phyloP scores from a whole-genome alignment of 2,888 invertebrate genomes.

The Cylloceria caligata region DNA sequence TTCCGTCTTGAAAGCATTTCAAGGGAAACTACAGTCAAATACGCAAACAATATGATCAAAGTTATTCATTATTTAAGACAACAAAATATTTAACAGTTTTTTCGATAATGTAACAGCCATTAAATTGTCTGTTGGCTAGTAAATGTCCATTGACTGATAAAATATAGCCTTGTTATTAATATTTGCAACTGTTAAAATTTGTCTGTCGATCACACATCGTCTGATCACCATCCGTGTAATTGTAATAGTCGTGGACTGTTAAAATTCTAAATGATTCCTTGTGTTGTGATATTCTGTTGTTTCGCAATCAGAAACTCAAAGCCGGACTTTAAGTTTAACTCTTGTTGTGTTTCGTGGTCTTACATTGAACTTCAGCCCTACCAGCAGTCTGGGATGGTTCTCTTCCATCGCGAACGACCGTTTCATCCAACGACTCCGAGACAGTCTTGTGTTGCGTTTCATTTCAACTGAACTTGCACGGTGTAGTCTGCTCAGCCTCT shows the following conservation, averaged over 20 bases:
- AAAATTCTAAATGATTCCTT: background rate
- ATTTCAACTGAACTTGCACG: constrained; percentile 14
- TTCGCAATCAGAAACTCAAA: background rate
- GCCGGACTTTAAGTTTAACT: background rate
- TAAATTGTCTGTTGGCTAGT: background rate
- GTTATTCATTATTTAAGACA: too few relatives aligned
- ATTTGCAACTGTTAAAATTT: too few relatives aligned
- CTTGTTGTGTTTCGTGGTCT: constrained; percentile 1
- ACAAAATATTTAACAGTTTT: too few relatives aligned
- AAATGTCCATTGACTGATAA: too few relatives aligned
- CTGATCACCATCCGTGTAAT: too few relatives aligned
- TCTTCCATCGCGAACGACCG: background rate
- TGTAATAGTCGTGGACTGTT: background rate
- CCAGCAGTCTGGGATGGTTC: constrained; percentile 37
- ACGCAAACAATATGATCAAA: background rate
- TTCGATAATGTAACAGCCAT: too few relatives aligned
- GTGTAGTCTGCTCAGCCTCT: constrained; percentile 41
- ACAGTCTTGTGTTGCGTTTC: constrained; percentile 27
- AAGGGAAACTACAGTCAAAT: background rate
- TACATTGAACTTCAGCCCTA: constrained; percentile 22
- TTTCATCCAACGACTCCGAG: constrained; percentile 1
- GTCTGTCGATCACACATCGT: too few relatives aligned
- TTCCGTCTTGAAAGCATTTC: background rate
- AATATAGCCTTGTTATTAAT: too few relatives aligned
- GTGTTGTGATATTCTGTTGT: background rate